phyloP scores from a whole-genome alignment of 1,140 invertebrate species.

The Gonioctena quinquepunctata region DNA sequence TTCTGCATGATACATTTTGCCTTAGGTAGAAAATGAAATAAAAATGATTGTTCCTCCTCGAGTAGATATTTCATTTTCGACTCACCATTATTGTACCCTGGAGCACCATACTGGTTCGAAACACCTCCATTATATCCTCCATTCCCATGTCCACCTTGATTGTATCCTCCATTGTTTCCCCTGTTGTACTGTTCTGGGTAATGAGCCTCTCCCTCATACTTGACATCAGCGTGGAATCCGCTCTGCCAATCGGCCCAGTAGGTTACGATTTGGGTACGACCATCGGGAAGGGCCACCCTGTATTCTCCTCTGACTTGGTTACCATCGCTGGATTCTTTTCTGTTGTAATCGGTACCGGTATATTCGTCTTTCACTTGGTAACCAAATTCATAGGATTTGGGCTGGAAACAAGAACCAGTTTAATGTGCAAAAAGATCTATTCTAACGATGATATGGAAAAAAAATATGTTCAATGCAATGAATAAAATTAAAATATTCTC shows the following conservation, averaged over 20 bases:
- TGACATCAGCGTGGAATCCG: conserved; percentile 79
- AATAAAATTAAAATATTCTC: too few species aligned
- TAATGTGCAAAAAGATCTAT: too few species aligned
- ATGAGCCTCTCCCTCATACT: conserved; percentile 72
- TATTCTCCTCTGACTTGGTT: conserved; percentile 74
- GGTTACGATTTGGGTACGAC: conserved; percentile 72
- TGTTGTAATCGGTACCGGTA: conserved; percentile 72
- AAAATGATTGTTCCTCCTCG: too few species aligned
- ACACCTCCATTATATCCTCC: conserved; percentile 20
- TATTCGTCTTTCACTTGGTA: conserved; percentile 77
- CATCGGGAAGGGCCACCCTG: conserved; percentile 73
- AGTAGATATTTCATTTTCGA: neutral
- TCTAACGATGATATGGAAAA: too few species aligned
- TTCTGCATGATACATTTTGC: too few species aligned
- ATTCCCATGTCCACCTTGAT: conserved; percentile 21
- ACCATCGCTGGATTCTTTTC: conserved; percentile 73
- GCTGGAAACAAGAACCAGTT: conserved; percentile 61
- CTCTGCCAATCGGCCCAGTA: conserved; percentile 79
- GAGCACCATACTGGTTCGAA: conserved; percentile 38
- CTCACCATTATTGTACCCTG: conserved; percentile 8
- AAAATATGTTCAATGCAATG: too few species aligned
- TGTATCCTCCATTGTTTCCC: conserved; percentile 10
- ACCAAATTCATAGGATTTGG: conserved; percentile 78
- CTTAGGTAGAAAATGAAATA: too few species aligned
- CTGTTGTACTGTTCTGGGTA: conserved; percentile 61